Evolutionary conservation across 2,888 invertebrate genomes (phyloP).

Genomic region (Volucella inflata): DNA sequence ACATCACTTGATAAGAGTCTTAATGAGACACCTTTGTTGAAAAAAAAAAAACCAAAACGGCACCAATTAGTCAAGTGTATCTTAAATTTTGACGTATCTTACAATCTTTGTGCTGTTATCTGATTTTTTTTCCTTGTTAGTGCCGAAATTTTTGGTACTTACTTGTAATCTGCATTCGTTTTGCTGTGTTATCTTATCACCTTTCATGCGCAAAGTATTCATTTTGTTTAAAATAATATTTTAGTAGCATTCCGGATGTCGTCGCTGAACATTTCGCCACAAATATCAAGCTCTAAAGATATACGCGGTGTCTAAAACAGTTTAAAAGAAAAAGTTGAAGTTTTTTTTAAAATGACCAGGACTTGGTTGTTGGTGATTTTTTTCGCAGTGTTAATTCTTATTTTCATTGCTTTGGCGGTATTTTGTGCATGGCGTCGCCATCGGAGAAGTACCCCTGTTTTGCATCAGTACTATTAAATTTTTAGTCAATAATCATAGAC

Average conservation of each 20-base stretch:
- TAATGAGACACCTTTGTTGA: background rate
- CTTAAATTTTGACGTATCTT: conserved; percentile 34
- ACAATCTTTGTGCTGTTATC: background rate
- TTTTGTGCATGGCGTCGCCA: conserved; percentile 29
- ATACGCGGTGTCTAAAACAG: background rate
- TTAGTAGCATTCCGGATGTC: conserved; percentile 26
- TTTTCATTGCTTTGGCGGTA: conserved; percentile 16
- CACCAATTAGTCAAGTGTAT: conserved; percentile 17
- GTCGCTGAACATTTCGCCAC: background rate
- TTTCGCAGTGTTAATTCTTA: conserved; percentile 35
- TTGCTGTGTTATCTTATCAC: conserved; percentile 44
- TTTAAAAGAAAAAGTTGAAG: background rate
- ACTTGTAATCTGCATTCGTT: conserved; percentile 35
- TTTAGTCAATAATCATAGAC: background rate
- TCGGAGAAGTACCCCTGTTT: background rate
- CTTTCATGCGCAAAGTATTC: background rate
- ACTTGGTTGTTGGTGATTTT: conserved; percentile 32
- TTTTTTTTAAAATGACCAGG: conserved; percentile 39
- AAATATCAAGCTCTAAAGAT: background rate
- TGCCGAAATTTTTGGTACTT: conserved; percentile 40
- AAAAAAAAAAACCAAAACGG: background rate
- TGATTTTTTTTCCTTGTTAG: background rate
- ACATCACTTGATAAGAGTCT: no score
- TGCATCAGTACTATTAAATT: conserved; percentile 44
- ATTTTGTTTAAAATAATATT: conserved; percentile 13